Percentiles rank a stretch among this genome's conserved stretches.
Conservation (phyloP, 2,113 vertebrate genomes). For the Pheucticus melanocephalus region DNA sequence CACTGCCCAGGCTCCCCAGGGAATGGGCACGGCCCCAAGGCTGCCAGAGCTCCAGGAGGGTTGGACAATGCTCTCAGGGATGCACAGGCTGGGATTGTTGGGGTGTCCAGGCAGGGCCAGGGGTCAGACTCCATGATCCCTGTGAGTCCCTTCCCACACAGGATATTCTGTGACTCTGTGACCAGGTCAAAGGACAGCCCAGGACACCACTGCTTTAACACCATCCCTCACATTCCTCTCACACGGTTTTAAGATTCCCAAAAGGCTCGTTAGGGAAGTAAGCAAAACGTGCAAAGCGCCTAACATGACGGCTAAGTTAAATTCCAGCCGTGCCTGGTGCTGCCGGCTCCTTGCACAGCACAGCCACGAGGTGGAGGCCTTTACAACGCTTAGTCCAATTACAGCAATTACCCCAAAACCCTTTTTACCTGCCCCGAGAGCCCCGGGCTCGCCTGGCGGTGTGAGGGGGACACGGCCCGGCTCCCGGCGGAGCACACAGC, state of each 20-base stretch:
- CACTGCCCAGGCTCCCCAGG: not conserved
- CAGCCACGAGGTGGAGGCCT: slow-evolving; percentile 70
- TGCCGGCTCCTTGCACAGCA: not conserved
- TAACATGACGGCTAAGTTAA: not conserved
- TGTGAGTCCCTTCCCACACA: not conserved
- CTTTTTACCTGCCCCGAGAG: not conserved
- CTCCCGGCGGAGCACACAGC: too few species aligned
- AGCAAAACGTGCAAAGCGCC: not conserved
- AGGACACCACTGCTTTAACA: not conserved
- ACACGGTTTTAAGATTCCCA: not conserved
- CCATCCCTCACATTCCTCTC: not conserved
- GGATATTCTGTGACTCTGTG: not conserved
- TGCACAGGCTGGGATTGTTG: not conserved
- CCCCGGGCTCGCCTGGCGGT: not conserved
- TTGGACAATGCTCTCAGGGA: fast-evolving
- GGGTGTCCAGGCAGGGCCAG: not conserved
- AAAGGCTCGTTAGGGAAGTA: not conserved
- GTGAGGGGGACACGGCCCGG: not conserved
- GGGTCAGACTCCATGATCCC: fast-evolving
- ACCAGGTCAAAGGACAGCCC: not conserved
- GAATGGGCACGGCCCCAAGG: not conserved
- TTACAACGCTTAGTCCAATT: slow-evolving; percentile 20
- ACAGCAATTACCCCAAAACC: not conserved
- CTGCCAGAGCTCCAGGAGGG: not conserved
- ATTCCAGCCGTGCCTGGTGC: not conserved